These are phyloP conservation scores for Clarias platycephalus DNA, from an alignment of 2,797 vertebrate species.

Conservation along the genomic window DNA sequence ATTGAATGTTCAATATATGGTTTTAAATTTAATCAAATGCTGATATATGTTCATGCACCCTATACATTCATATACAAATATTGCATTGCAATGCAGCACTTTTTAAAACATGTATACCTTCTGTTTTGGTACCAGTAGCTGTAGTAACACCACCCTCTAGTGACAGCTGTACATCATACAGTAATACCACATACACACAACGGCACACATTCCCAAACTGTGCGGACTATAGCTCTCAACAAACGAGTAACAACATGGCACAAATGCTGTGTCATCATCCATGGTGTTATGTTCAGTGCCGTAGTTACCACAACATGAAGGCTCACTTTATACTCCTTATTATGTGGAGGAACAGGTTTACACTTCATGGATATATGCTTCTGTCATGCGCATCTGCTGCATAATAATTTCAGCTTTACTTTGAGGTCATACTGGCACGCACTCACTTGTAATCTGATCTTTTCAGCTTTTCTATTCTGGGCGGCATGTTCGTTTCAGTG, in stretches of 20 bases:
- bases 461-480: not conserved
- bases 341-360: not conserved
- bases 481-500: not conserved
- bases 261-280: not conserved
- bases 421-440: not conserved
- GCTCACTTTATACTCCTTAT: not conserved
- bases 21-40: not conserved
- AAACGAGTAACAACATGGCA: not conserved
- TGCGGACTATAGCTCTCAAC: not conserved
- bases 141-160: slow-evolving; percentile 56
- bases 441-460: not conserved
- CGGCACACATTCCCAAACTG: not conserved
- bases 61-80: not conserved
- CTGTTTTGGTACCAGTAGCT: not conserved
- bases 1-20: not conserved
- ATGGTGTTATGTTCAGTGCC: not conserved
- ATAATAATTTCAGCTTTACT: not conserved
- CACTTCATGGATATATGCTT: not conserved
- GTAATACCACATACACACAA: slow-evolving; percentile 7
- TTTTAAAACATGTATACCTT: not conserved
- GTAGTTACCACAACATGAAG: not conserved
- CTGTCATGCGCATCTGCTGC: not conserved
- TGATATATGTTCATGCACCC: too few relatives aligned
- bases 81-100: not conserved
- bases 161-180: slow-evolving; percentile 33